Base-by-base conservation (phyloP, 2,888 invertebrate species). In the Macrophya annulata region DNA sequence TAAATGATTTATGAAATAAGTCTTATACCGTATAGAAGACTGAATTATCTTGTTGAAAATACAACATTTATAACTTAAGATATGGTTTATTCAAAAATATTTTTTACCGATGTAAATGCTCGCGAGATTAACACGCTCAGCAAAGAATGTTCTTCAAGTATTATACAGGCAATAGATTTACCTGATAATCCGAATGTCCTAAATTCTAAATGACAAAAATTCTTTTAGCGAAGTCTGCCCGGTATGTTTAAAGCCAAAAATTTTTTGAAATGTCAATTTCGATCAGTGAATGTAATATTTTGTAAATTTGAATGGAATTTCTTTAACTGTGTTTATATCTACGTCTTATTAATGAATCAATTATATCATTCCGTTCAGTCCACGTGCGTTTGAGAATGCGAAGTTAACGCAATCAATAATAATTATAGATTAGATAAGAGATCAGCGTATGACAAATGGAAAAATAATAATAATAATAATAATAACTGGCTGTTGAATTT, bases 361-460 rank as follows among this genome's bases (percentile, higher is more conserved):
- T 68, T 68, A 37, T 68, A 68, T 31, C 25, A 37, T 12, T 31
- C 31, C 17, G 15, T 6, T 37, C 0, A 15, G 59, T 43, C 81
- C 81, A 81, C 81, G 81, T 81, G 81, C 81, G 40, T 43, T 62
- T 45, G 5, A 5, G 48, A 45, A 68, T 68, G 17, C n/a, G 12
- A 51, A 31, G n/a, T 62, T 45, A 37, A 48, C 68, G 48, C 55
- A 68, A 83, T 83, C 83, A 48, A 83, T 83, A 83, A 83, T 79
- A 62, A 77, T 68, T 85, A 87, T 25, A 83, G 74, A 68, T 86
- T 86, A 84, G 59, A 48, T 85, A 74, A 82, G 84, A 85, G 87
- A 68, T 45, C 85, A 40, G 43, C 77, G 76, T 48, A 84, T 31
- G 31, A 31, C 31, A 31, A 31, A 31, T 31, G 31, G 86, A 87